Percentiles rank a stretch among this genome's conserved stretches.
These are phyloP conservation scores for Hippasteria phrygiana DNA, from an alignment of 53 echinoderm and acorn worm species.

Conservation along the genomic window DNA sequence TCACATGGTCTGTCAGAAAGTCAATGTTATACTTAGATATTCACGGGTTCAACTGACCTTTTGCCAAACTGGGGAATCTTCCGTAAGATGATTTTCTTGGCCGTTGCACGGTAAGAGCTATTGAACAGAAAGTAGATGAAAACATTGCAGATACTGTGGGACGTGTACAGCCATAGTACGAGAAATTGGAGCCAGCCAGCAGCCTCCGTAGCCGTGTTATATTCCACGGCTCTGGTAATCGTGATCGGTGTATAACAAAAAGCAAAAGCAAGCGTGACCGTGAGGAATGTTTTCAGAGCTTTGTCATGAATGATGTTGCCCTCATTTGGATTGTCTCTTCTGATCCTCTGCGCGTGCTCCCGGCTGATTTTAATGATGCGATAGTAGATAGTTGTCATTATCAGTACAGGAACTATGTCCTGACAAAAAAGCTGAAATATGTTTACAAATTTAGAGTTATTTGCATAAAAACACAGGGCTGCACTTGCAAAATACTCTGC, in stretches of 20 bases:
- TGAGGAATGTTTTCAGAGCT: background rate
- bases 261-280: background rate
- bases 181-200: background rate
- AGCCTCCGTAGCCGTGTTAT: background rate
- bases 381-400: background rate
- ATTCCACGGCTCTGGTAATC: background rate
- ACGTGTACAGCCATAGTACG: background rate
- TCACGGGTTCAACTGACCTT: background rate
- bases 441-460: background rate
- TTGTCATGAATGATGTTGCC: background rate
- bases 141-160: background rate
- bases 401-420: background rate
- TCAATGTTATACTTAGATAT: background rate
- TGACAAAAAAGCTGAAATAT: background rate
- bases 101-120: background rate
- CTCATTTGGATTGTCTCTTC: background rate
- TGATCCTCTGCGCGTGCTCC: background rate
- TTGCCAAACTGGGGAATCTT: background rate
- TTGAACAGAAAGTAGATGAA: slow-evolving; percentile 12
- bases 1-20: background rate
- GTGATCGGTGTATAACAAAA: background rate
- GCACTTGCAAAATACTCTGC: background rate
- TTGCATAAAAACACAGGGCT: background rate
- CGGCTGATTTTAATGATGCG: slow-evolving; percentile 12
- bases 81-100: background rate